Conservation (phyloP, 1,140 invertebrate genomes). For the Lepidurus apus region DNA sequence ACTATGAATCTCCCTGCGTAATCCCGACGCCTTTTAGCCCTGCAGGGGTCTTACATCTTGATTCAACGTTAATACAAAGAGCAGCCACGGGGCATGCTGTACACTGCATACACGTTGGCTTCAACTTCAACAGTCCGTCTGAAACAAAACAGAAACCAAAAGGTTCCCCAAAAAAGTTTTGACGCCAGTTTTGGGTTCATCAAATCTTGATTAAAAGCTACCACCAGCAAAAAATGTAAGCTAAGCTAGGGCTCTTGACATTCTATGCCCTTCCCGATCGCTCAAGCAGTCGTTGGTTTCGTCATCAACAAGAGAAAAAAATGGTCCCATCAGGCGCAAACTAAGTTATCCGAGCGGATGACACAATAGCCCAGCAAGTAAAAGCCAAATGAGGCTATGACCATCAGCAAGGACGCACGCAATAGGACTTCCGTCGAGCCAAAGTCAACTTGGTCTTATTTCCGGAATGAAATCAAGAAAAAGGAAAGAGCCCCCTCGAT, state of each 20-base stretch:
- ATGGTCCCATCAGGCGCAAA: background rate
- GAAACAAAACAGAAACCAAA: background rate
- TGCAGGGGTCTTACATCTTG: too few species aligned
- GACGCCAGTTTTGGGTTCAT: background rate
- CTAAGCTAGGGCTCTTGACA: background rate
- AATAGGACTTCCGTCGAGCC: constrained; percentile 8
- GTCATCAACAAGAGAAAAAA: background rate
- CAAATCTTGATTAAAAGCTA: background rate
- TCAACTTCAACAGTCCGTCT: too few species aligned
- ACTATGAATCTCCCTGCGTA: too few species aligned
- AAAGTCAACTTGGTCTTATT: constrained; percentile 9
- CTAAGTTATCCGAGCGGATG: background rate
- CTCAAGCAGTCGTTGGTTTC: background rate
- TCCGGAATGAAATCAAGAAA: background rate
- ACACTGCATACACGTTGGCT: too few species aligned
- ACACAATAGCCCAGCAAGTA: background rate
- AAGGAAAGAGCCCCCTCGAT: background rate
- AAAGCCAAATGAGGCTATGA: constrained; percentile 1
- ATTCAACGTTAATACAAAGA: too few species aligned
- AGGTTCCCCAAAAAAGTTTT: background rate
- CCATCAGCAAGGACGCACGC: background rate
- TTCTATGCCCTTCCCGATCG: background rate
- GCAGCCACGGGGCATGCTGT: too few species aligned
- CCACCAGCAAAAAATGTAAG: background rate
- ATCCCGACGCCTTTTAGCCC: too few species aligned